Evolutionary conservation across 2,797 vertebrate species (phyloP), one percentile per base, ranked within the genome.

Genomic region (Sebastes baramenuke): DNA sequence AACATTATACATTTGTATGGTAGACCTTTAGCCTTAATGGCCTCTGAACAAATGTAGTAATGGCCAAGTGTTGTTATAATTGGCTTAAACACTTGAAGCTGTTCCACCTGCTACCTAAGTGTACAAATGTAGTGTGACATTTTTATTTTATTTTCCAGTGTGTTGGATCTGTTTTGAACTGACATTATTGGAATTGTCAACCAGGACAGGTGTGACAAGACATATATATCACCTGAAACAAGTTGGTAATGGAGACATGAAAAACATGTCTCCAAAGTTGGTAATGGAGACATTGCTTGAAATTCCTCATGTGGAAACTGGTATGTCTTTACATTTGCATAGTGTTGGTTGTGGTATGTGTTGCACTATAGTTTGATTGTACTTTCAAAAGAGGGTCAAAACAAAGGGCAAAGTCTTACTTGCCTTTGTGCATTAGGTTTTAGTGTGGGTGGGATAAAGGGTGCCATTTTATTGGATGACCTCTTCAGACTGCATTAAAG

Each of bases 401-500:
- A 52, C 60, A 66, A 67, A 64, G 10, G 34, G n/a, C 24, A 68
- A 72, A 76, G 7, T 74, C 27, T 52, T 76, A 22, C 52, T 64
- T 81, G 58, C 61, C n/a, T 9, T 62, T 69, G 20, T 62, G 5
- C 14, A 82, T 42, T 72, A 61, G 80, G 30, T 49, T 64, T 77
- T 66, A 52, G 72, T 67, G 69, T 84, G 55, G 79, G 83, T 79
- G 80, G 58, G 52, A 58, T 86, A 70, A 80, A 76, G 36, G 55
- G 60, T 72, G 79, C 54, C 68, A 69, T 85, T 88, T 79, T 58
- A 83, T 81, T 81, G 65, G 66, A 88, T 79, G 72, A 87, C 77
- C 83, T 88, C 85, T 87, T 83, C 73, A 84, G 70, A 79, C 69
- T 79, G 75, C 81, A 88, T 87, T 86, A 81, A 75, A 85, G 71